Evolutionary conservation across 92 coral and sea anemone species (phyloP).

Genomic region (Palythoa grandiflora): DNA sequence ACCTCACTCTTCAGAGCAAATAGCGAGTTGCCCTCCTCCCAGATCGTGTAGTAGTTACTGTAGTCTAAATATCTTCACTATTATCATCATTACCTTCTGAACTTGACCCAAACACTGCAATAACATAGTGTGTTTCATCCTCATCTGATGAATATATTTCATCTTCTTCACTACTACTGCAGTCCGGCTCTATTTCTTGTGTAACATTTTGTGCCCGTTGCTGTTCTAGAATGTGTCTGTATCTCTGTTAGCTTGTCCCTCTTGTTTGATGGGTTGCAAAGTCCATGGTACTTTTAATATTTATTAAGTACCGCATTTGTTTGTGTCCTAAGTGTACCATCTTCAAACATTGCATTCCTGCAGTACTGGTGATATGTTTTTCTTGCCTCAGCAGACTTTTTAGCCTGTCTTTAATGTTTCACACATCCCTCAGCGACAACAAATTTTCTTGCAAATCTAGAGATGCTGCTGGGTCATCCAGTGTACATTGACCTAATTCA

Average conservation of each 20-base stretch:
- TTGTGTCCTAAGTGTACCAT: conserved; percentile 47
- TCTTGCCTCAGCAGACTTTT: conserved; percentile 56
- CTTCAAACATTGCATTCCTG: conserved; percentile 53
- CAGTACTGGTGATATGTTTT: conserved; percentile 49
- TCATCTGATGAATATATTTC: conserved; percentile 55
- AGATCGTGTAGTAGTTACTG: conserved; percentile 67
- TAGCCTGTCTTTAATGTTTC: conserved; percentile 57
- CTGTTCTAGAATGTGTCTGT: conserved; percentile 55
- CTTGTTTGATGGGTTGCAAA: conserved; percentile 50
- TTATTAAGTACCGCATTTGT: conserved; percentile 43
- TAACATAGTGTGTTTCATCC: conserved; percentile 61
- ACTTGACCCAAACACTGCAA: conserved; percentile 67
- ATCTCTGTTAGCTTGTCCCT: conserved; percentile 31
- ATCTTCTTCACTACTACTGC: conserved; percentile 63
- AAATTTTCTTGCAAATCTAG: conserved; percentile 52
- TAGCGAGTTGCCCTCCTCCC: conserved; percentile 72
- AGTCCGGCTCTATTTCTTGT: conserved; percentile 46
- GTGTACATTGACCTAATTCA: conserved; percentile 55
- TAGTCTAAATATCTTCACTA: conserved; percentile 61
- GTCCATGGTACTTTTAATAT: conserved; percentile 45
- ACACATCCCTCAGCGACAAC: conserved; percentile 72
- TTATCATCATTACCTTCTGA: conserved; percentile 64
- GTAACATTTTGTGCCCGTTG: conserved; percentile 46
- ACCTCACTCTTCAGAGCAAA: conserved; percentile 68
- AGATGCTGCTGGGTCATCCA: conserved; percentile 62